A percentile compares a stretch with the other conserved stretches of the same genome.
phyloP scores from a whole-genome alignment of 2,113 vertebrate species.

The Rana temporaria region DNA sequence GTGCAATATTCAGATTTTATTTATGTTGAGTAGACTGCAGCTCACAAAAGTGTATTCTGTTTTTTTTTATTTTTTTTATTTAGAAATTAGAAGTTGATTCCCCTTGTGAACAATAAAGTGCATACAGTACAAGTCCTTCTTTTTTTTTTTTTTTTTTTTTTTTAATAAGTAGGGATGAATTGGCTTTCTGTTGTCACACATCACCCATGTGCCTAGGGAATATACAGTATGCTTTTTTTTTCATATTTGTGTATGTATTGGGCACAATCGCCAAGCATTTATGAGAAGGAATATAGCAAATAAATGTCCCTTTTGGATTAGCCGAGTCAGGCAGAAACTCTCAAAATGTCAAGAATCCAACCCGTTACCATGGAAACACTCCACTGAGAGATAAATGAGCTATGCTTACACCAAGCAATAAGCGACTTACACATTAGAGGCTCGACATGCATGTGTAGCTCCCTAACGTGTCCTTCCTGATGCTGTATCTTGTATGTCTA shows the following conservation, averaged over 20 bases:
- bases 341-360: constrained; percentile 52
- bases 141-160: too few species aligned
- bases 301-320: constrained; percentile 54
- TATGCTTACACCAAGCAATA: constrained; percentile 42
- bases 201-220: too few species aligned
- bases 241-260: background rate
- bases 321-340: constrained; percentile 56
- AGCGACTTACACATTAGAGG: constrained; percentile 40
- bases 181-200: background rate
- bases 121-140: too few species aligned
- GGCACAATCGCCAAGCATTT: constrained; percentile 17
- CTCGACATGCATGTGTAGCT: constrained; percentile 27
- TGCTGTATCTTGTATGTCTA: background rate
- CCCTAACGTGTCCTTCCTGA: constrained; percentile 19
- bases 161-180: background rate
- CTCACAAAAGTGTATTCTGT: too few species aligned
- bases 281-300: constrained; percentile 47
- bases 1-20: too few species aligned
- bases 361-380: constrained; percentile 52
- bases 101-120: too few species aligned
- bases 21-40: too few species aligned
- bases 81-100: too few species aligned
- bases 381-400: constrained; percentile 54
- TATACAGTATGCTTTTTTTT: background rate
- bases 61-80: too few species aligned